Evolutionary conservation across 2,113 vertebrate genomes (phyloP).

Genomic region (Argyrosomus japonicus): DNA sequence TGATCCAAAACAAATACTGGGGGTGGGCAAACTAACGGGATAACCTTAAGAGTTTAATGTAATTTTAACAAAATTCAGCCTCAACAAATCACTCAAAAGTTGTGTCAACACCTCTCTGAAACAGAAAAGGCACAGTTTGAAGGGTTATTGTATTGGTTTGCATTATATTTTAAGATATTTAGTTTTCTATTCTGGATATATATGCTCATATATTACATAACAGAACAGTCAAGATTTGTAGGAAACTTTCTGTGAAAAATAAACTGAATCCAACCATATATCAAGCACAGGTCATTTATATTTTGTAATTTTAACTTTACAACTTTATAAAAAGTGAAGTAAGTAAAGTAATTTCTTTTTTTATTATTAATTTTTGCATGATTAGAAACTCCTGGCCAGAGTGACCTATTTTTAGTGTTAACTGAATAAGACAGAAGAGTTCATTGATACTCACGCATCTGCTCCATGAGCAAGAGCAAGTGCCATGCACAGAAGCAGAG

Average conservation of each 20-base stretch:
- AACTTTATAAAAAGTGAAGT: no score
- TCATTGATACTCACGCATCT: slow-evolving; percentile 74
- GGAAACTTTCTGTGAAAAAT: background rate
- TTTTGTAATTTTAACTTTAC: no score
- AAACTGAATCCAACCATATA: background rate
- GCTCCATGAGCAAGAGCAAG: slow-evolving; percentile 51
- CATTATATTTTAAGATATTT: background rate
- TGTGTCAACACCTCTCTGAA: background rate
- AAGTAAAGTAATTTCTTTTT: background rate
- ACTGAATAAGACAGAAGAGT: background rate
- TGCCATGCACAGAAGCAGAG: slow-evolving; percentile 60
- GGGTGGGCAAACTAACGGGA: background rate
- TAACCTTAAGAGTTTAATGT: background rate
- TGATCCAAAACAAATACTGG: background rate
- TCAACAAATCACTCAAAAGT: background rate
- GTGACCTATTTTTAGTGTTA: background rate
- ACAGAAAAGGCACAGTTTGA: background rate
- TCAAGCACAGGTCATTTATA: background rate
- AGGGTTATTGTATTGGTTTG: background rate
- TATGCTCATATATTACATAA: background rate
- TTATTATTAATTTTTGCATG: no score
- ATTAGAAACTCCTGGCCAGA: background rate
- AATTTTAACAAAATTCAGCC: background rate
- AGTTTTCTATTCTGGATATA: background rate
- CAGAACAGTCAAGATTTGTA: background rate